Base-by-base conservation (phyloP, 2,113 vertebrate genomes). In the Elachura formosa region DNA sequence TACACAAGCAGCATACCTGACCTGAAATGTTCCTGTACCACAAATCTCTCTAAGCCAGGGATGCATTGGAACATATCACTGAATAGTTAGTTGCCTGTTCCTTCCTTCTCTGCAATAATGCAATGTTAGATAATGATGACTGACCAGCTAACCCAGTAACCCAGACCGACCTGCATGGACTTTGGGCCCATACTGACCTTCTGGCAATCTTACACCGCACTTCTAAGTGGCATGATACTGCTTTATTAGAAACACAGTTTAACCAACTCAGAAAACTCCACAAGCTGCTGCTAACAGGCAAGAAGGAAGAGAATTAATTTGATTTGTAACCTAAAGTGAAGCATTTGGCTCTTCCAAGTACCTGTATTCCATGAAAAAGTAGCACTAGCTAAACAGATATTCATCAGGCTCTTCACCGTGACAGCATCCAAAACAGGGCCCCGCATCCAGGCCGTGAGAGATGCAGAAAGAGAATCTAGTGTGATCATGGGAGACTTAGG, bases 361-460 rank as follows among this genome's bases (percentile, higher is more conserved):
- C 21, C 23, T 34, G 15, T 23, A 14, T 68, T 87, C 74, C 13
- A 17, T 5, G 9, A 51, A 23, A 48, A 83, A 77, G 43, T 5
- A 59, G 38, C 23, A 17, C 10, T 26, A 48, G 25, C 28, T 69
- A 58, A 91, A 64, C 7, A 73, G 34, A 31, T 34, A 58, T 8
- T 84, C 46, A 17, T 68, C 19, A 28, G 46, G 52, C 10, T 89
- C 17, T 43, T 86, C 67, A 69, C 46, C 10, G 2, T 34, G 31
- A 10, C 23, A 36, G 26, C 41, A 25, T 11, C 18, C 31, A 38
- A 64, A 52, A 4, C 38, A 69, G 18, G 28, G 33, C 21, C 33
- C 10, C 0, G 0, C 45, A 80, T n/a, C 33, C 1, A 2, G 38
- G 8, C 46, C 54, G 20, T 31, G 46, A 55, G 46, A 84, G 52